Percentiles rank a stretch among this genome's conserved stretches.
phyloP scores from a whole-genome alignment of 2,113 vertebrate species.

The Tympanuchus pallidicinctus region DNA sequence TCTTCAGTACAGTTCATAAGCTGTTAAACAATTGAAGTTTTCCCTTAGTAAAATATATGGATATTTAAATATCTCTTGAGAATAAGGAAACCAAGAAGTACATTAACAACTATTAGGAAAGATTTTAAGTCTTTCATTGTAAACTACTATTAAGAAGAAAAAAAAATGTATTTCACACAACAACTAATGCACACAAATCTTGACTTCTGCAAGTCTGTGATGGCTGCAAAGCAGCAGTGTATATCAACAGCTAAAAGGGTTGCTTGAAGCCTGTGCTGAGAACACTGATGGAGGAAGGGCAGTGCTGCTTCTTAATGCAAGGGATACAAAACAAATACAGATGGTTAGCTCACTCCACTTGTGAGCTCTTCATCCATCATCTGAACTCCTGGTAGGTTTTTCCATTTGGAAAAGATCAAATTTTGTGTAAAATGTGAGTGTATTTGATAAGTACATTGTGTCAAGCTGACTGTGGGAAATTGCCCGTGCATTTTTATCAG shows the following conservation, averaged over 20 bases:
- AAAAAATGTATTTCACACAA: slow-evolving; percentile 12
- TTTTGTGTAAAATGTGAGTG: background rate
- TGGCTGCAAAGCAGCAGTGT: background rate
- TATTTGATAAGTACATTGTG: background rate
- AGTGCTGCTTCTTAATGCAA: background rate
- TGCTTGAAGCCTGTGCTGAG: background rate
- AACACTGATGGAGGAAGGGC: background rate
- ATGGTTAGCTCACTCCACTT: background rate
- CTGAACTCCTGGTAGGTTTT: background rate
- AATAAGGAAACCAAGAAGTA: background rate
- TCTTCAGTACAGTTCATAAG: background rate
- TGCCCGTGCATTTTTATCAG: fast-evolving
- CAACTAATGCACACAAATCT: slow-evolving; percentile 19
- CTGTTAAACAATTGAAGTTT: slow-evolving; percentile 2
- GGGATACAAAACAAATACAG: background rate
- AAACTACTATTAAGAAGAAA: background rate
- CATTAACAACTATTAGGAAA: background rate
- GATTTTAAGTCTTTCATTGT: slow-evolving; percentile 15
- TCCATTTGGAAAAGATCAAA: background rate
- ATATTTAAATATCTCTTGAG: background rate
- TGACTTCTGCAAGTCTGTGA: slow-evolving; percentile 10
- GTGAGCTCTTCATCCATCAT: background rate
- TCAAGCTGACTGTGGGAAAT: background rate
- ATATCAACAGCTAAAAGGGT: background rate
- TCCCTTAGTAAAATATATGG: background rate